Base-by-base conservation (phyloP, 2,113 vertebrate species). In the Polypterus bichir region DNA sequence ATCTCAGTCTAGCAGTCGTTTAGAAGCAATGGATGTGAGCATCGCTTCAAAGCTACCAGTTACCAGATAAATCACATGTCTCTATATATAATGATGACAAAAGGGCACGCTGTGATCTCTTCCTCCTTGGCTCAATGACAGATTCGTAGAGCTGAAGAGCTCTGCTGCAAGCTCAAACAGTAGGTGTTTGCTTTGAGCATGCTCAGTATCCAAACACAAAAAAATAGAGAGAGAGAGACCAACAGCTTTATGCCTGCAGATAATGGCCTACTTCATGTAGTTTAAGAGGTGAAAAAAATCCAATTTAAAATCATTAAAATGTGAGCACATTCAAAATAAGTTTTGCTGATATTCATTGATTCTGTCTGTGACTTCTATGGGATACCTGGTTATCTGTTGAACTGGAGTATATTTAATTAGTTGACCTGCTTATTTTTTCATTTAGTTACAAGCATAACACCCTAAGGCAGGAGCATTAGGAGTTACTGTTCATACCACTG, bases 231-330 rank as follows among this genome's bases (percentile, higher is more conserved):
- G 27, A 27, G 27, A 27, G 27, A 74, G 70, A 44, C 69, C 73
- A 66, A 72, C 77, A 71, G 72, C 70, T 77, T 71, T 69, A 69
- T 66, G 76, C 70, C 70, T n/a, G 73, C 77, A 5, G 10, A 66
- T 59, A 68, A 75, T 80, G 81, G 77, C 81, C 85, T 82, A 82
- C 70, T 85, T 85, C 70, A 73, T 77, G 70, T 65, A 68, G 68
- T 73, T 62, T 64, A 66, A 54, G 66, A 67, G 71, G 68, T 70
- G 66, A 45, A 71, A 62, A 67, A 71, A 64, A 69, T 64, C 62
- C 73, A 69, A 76, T 62, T 4, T 11, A 63, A 77, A 78, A 73
- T 68, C 69, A 48, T 69, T 74, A 71, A 66, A 48, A 27, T 27
- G 27, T 27, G 27, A 27, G 2, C 27, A 27, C 27, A 27, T 27